These are phyloP conservation scores for Pyxicephalus adspersus DNA, from an alignment of 2,113 vertebrate genomes.

Conservation along the genomic window DNA sequence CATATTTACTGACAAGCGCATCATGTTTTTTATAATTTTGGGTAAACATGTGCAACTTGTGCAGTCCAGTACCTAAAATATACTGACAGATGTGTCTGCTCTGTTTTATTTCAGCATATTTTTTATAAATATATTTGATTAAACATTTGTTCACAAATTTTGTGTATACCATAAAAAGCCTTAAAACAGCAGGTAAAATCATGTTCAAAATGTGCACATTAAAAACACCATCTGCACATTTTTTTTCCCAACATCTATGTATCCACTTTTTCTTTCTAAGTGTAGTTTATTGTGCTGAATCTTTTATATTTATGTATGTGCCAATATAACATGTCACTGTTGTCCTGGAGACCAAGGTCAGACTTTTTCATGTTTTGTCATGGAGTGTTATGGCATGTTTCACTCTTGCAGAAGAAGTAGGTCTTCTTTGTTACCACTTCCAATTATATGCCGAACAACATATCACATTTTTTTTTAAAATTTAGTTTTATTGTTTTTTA, in stretches of 20 bases:
- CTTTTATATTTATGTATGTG: constrained; percentile 42
- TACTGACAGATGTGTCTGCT: too few relatives aligned
- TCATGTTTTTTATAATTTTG: too few relatives aligned
- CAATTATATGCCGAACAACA: constrained; percentile 3
- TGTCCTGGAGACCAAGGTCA: constrained; percentile 55
- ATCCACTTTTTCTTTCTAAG: not conserved
- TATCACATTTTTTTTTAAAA: not conserved
- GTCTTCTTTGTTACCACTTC: constrained; percentile 31
- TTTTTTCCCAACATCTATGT: not conserved
- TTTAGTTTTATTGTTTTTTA: not conserved
- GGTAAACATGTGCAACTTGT: too few relatives aligned
- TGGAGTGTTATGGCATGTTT: constrained; percentile 23
- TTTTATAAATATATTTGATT: not conserved
- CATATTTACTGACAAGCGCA: too few relatives aligned
- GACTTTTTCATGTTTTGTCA: constrained; percentile 26
- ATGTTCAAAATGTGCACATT: constrained; percentile 2
- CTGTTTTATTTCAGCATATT: too few relatives aligned
- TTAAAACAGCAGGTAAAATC: constrained; percentile 12
- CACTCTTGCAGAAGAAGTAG: not conserved
- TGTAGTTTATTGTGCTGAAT: constrained; percentile 31
- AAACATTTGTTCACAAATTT: not conserved
- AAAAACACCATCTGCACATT: constrained; percentile 44
- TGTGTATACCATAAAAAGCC: not conserved
- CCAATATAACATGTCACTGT: constrained; percentile 50
- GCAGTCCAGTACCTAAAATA: too few relatives aligned